Evolutionary conservation across 2,888 invertebrate species (phyloP), one percentile per base, ranked within the genome.

Genomic region (Phortica magna): DNA sequence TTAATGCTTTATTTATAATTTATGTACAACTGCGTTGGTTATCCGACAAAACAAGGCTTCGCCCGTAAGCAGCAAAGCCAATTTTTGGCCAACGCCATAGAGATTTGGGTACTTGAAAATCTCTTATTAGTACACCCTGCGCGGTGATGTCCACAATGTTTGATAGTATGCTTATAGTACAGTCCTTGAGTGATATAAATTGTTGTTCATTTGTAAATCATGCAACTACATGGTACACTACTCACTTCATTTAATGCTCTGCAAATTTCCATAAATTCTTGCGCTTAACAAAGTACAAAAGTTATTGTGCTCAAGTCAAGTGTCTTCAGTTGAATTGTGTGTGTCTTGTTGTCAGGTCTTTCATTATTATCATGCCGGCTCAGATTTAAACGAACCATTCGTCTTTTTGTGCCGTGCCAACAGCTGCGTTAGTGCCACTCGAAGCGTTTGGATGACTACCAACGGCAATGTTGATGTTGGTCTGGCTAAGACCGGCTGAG

Each of bases 381-480:
- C 14, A 73, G 41, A 77, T 78, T 81, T 90, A 95, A 93, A 96
- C 96, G 94, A 96, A 96, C 97, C 97, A 97, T 94, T 97, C 97
- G 94, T 97, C 97, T 93, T 97, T 97, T 94, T 96, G 95, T 93
- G 94, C 95, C 94, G 95, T 84, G 74, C 84, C 80, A 75, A 84
- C 89, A 61, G 86, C 84, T 19, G 80, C 78, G n/a, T 9, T 41
- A 9, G 42, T 4, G 17, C 53, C 55, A 48, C 31, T 22, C 72
- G 86, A 85, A 82, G 84, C 88, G 79, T 94, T 88, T 79, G 81
- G 79, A 82, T 88, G 89, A 79, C 82, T 82, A 64, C 83, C 81
- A 70, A 84, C 83, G 79, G 89, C 86, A 74, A 89, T 88, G 77
- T 88, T 90, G 74, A 89, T 89, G 78, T 88, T 90, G 76, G 90